A percentile compares a stretch with the other conserved stretches of the same genome.
Evolutionary conservation across 2,113 vertebrate genomes (phyloP).

Genomic region (Barnardius zonarius): DNA sequence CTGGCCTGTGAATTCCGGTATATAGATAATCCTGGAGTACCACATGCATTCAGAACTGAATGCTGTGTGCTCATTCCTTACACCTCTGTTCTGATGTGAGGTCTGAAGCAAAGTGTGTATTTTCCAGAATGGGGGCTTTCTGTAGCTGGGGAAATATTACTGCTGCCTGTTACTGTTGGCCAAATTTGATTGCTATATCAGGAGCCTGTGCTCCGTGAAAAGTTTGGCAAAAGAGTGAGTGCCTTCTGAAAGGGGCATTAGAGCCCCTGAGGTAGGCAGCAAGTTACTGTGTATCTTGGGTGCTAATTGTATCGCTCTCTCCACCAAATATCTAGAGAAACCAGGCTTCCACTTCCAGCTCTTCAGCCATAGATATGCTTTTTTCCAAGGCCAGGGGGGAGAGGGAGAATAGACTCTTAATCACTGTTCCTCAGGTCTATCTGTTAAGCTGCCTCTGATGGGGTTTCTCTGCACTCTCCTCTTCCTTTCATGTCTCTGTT

Average conservation of each 20-base stretch:
- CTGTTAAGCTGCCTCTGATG: background rate
- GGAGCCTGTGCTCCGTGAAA: background rate
- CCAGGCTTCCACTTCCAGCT: background rate
- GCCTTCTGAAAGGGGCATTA: background rate
- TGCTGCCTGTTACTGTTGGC: background rate
- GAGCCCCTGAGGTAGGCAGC: background rate
- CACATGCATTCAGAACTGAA: background rate
- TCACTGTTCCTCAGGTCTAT: background rate
- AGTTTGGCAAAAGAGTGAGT: background rate
- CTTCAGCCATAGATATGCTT: background rate
- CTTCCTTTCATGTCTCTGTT: background rate
- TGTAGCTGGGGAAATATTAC: rapidly evolving
- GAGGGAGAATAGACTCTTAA: background rate
- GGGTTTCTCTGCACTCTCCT: background rate
- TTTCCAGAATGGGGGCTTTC: background rate
- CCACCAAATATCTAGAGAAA: background rate
- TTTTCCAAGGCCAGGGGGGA: background rate
- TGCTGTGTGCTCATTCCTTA: background rate
- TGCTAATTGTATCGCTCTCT: background rate
- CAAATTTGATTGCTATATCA: background rate
- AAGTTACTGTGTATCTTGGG: rapidly evolving
- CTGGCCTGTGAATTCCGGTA: background rate
- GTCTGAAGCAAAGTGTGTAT: background rate
- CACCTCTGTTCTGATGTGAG: background rate
- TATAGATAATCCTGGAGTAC: background rate